Conservation (phyloP, 2,888 invertebrate species). For the Apodemia mormo region DNA sequence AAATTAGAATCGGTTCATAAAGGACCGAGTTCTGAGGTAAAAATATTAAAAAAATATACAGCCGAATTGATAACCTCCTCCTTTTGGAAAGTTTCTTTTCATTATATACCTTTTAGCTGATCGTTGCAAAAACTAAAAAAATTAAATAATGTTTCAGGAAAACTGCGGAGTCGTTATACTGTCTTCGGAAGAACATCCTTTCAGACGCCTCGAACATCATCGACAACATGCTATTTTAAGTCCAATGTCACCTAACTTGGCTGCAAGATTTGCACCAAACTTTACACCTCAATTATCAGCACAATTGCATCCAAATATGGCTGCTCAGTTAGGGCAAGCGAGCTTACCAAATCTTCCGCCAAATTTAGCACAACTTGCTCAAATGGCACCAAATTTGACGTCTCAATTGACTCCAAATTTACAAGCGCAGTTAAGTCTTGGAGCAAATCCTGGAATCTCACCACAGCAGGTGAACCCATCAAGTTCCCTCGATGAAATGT, state of each 20-base stretch:
- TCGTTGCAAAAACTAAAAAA: not conserved
- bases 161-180: constrained; percentile 90
- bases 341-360: constrained; percentile 65
- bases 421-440: constrained; percentile 69
- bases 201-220: constrained; percentile 91
- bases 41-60: too few species aligned
- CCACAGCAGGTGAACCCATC: constrained; percentile 76
- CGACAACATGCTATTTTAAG: constrained; percentile 90
- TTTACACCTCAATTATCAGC: constrained; percentile 75
- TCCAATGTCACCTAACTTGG: constrained; percentile 82
- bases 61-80: too few species aligned
- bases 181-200: constrained; percentile 88
- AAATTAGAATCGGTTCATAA: too few species aligned
- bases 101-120: not conserved
- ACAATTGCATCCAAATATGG: constrained; percentile 75
- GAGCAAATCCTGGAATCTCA: constrained; percentile 60
- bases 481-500: constrained; percentile 94
- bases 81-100: too few species aligned
- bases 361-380: constrained; percentile 71
- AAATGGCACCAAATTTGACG: constrained; percentile 71
- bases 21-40: too few species aligned
- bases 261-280: constrained; percentile 80
- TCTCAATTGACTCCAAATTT: constrained; percentile 70
- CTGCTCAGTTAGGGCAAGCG: constrained; percentile 74
- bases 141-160: constrained; percentile 74